Conservation (phyloP, 2,113 vertebrate species). For the Cebidichthys violaceus region DNA sequence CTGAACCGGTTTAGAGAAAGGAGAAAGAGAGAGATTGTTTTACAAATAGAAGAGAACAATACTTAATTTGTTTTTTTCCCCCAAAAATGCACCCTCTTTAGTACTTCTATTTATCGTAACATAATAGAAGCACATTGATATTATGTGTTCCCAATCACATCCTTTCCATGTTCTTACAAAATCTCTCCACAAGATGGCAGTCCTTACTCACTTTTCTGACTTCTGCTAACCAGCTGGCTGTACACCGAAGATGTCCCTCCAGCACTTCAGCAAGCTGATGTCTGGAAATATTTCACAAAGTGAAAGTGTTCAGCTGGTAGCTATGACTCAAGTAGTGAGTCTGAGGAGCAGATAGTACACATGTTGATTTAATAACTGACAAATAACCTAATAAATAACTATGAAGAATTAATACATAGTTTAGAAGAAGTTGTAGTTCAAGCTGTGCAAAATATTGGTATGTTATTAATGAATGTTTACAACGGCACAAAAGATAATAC, state of each 20-base stretch:
- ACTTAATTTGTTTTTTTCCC: neutral
- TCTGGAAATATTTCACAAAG: neutral
- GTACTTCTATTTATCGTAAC: neutral
- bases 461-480: neutral
- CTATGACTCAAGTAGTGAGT: neutral
- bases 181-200: conserved; percentile 5
- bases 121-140: neutral
- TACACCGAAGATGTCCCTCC: neutral
- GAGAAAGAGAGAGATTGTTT: neutral
- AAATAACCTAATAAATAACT: neutral
- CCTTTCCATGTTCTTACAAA: neutral
- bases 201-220: neutral
- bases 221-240: neutral
- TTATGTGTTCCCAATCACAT: neutral
- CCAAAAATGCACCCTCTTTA: neutral
- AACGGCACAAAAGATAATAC: neutral
- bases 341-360: neutral
- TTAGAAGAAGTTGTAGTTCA: neutral
- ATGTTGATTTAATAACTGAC: neutral
- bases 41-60: neutral
- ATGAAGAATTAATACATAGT: neutral
- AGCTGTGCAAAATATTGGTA: neutral
- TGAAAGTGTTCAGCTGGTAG: neutral
- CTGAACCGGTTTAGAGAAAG: neutral
- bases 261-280: neutral